phyloP scores from a whole-genome alignment of 2,113 vertebrate genomes.

The Microtus montanus region DNA sequence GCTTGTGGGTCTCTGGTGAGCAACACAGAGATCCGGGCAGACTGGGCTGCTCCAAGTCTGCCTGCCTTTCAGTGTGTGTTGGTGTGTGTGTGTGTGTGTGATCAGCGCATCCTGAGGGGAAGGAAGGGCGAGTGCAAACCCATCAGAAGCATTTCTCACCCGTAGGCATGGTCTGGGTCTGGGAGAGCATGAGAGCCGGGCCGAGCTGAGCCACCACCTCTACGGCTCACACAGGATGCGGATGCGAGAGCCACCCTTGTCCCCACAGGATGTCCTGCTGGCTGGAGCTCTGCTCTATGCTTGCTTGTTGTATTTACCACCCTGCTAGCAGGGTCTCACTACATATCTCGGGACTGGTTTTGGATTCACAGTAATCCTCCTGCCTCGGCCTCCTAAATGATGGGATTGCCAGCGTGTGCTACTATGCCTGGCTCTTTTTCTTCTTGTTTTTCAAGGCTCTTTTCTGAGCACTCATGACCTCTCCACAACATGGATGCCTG shows the following conservation, averaged over 20 bases:
- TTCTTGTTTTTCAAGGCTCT: neutral
- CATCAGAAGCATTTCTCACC: neutral
- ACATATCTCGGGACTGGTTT: neutral
- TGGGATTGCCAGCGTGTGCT: neutral
- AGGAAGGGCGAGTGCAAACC: neutral
- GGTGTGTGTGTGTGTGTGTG: neutral
- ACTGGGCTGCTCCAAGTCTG: neutral
- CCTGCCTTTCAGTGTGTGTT: neutral
- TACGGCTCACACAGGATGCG: neutral
- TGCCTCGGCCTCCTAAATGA: neutral
- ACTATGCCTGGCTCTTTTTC: neutral
- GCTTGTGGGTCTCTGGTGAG: neutral
- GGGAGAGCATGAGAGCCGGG: neutral
- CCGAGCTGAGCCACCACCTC: neutral
- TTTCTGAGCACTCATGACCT: neutral
- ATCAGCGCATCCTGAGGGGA: neutral
- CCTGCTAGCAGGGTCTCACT: neutral
- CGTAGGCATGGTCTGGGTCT: neutral
- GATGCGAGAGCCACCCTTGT: neutral
- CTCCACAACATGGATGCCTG: neutral
- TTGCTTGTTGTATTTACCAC: neutral
- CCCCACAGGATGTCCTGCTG: slow-evolving; percentile 27
- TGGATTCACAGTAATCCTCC: neutral
- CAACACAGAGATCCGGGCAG: neutral
- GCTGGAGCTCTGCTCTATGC: neutral